Evolutionary conservation across 2,888 invertebrate genomes (phyloP), one percentile per base, ranked within the genome.

Genomic region (Laspeyria flexula): DNA sequence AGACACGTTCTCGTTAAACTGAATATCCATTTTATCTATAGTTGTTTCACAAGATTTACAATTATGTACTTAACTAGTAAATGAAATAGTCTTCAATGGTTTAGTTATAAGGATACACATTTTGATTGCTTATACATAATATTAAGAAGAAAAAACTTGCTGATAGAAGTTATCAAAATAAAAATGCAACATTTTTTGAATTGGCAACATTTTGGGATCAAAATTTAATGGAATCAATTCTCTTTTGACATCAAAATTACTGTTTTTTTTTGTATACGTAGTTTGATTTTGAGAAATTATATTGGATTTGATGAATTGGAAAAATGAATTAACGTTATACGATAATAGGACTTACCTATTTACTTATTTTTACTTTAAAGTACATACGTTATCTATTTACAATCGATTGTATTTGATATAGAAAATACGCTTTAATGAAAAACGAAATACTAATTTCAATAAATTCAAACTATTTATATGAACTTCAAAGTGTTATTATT

Each of bases 11-110:
- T 50, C 55, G 60, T 73, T 70, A 62, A 55, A 68, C 48, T 46
- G 39, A 51, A 50, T 59, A 52, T 55, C 55, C 57, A 58, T 65
- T 71, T 59, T 66, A 68, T 69, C 60, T 75, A 68, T 71, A 77
- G 62, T 64, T 66, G 62, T 70, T 70, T 72, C 71, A 69, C 57
- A 57, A 72, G 60, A 73, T 77, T 77, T 77, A 75, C 77, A 77
- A 62, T 73, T 71, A 73, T 83, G 89, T 90, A 89, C 88, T 89
- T 90, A 89, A 87, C 75, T 84, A 84, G 79, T 67, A 49, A 78
- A 73, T 43, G 57, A 78, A 79, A 81, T 84, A 86, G 83, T 74
- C 81, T 72, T 80, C 85, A 80, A 86, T 86, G 86, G 81, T 78
- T 77, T 73, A 64, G 67, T 7, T 61, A 57, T 80, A 82, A 74